A percentile compares a stretch with the other conserved stretches of the same genome.
Evolutionary conservation across 2,113 vertebrate species (phyloP).

Genomic region (Notothenia coriiceps): DNA sequence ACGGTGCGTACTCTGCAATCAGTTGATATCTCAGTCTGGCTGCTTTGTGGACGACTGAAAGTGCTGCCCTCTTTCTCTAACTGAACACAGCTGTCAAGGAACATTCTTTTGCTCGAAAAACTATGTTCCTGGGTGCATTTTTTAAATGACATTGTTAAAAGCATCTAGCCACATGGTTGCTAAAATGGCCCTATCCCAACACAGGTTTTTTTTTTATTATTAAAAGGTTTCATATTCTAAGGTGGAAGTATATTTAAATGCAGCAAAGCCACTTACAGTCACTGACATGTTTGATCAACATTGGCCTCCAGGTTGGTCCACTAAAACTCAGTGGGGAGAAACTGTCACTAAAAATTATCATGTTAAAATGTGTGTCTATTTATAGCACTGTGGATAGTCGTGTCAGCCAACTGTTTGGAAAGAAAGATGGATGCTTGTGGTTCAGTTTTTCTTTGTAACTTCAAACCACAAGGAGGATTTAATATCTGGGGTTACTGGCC

Average conservation of each 20-base stretch:
- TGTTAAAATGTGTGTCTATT: not conserved
- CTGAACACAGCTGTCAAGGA: slow-evolving; percentile 18
- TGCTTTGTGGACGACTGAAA: not conserved
- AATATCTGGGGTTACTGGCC: not conserved
- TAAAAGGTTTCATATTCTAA: not conserved
- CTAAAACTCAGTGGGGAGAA: not conserved
- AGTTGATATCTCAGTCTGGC: slow-evolving; percentile 21
- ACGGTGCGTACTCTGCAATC: not conserved
- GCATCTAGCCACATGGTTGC: not conserved
- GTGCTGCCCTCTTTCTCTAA: not conserved
- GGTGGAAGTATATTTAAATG: not conserved
- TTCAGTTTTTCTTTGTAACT: slow-evolving; percentile 2
- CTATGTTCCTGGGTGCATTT: not conserved
- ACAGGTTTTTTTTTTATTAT: not conserved
- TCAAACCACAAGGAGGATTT: not conserved
- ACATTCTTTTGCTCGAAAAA: too few relatives aligned
- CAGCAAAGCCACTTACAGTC: not conserved
- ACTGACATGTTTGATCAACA: slow-evolving; percentile 17
- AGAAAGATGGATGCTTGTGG: not conserved
- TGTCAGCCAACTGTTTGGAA: not conserved
- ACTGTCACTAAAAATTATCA: not conserved
- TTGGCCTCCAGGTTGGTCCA: not conserved
- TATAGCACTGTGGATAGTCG: not conserved
- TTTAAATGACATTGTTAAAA: not conserved
- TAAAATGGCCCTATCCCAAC: not conserved